A percentile compares a stretch with the other conserved stretches of the same genome.
Conservation (phyloP, 2,113 vertebrate genomes). For the Rhadina sibilatrix region DNA sequence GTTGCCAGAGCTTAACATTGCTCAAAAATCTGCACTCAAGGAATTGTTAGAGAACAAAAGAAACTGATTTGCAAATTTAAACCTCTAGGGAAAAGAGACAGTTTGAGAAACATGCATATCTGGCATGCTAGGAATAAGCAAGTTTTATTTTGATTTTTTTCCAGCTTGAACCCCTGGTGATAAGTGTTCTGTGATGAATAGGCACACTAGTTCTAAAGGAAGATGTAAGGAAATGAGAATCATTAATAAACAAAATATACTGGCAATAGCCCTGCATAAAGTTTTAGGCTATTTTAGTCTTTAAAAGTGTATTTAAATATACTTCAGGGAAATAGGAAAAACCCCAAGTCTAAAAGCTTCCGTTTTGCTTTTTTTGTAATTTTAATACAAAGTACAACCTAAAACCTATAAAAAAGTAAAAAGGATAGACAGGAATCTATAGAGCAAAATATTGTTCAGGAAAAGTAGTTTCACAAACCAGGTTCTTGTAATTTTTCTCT, state of each 20-base stretch:
- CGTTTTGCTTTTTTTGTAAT: neutral
- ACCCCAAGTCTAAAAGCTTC: accelerated
- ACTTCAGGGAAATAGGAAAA: neutral
- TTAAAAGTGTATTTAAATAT: neutral
- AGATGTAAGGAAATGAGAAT: neutral
- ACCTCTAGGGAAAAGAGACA: neutral
- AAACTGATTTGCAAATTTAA: neutral
- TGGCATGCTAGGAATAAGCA: neutral
- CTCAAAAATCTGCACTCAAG: neutral
- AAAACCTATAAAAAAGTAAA: neutral
- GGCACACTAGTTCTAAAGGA: neutral
- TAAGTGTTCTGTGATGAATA: neutral
- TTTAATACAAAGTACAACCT: neutral
- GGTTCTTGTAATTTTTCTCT: neutral
- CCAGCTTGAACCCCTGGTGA: neutral
- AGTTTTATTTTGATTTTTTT: neutral
- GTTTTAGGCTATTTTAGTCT: neutral
- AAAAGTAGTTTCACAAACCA: neutral
- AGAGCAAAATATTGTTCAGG: neutral
- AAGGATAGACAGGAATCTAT: neutral
- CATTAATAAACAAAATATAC: neutral
- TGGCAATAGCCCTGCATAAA: neutral
- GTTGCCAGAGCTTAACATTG: neutral
- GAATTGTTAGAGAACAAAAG: neutral
- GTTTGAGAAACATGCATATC: neutral